Conservation (phyloP, 2,113 vertebrate genomes). For the Acrocephalus kingi region DNA sequence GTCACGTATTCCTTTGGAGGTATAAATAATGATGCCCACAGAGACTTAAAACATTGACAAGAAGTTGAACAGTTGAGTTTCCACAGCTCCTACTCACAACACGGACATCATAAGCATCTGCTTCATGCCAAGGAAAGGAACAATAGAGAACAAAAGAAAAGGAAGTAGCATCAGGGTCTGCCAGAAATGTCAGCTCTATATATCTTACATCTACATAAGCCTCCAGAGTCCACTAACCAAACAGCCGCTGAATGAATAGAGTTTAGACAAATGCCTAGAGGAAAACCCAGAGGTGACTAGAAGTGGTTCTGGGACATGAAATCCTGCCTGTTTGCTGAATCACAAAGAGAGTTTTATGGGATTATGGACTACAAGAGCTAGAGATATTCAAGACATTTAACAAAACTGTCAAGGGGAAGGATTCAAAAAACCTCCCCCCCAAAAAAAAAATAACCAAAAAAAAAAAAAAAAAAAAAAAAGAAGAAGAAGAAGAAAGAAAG, state of each 20-base stretch:
- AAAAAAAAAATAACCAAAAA: too few species aligned
- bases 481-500: too few species aligned
- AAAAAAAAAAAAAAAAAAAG: too few species aligned
- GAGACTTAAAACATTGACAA: neutral
- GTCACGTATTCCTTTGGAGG: neutral
- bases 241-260: neutral
- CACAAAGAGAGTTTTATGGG: neutral
- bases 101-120: neutral
- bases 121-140: neutral
- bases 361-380: neutral
- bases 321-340: neutral
- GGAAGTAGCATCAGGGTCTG: neutral
- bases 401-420: neutral
- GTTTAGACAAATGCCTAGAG: neutral
- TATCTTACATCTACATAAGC: neutral
- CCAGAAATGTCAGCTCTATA: neutral
- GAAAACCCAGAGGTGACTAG: neutral
- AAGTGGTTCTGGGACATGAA: neutral
- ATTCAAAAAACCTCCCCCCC: neutral
- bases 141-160: neutral
- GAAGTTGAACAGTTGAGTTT: neutral
- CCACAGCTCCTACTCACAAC: neutral
- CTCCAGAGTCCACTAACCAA: neutral
- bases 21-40: neutral
- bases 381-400: neutral